Base-by-base conservation (phyloP, 2,113 vertebrate species). In the Crotophaga sulcirostris region DNA sequence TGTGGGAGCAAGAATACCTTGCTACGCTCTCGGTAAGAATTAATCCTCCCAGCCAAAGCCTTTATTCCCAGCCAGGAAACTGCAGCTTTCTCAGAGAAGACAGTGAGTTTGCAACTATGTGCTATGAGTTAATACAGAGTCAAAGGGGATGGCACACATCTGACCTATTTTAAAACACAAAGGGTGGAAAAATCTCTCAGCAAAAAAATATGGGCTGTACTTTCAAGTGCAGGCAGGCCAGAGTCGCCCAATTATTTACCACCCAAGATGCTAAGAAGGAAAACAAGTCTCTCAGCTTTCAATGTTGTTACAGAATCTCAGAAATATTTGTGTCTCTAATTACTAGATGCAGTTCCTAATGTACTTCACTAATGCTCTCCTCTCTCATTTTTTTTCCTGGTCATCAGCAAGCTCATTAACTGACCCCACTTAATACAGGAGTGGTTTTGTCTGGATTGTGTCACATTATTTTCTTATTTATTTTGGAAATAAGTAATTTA, bases 151-250 rank as follows among this genome's bases (percentile, higher is more conserved):
- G 69, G 66, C 73, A 92, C 4, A 10, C 54, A 73, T 69, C 79
- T 93, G 90, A 94, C 86, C 92, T 95, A 78, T 90, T 96, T 92
- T 92, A 72, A 94, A 94, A 60, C 42, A 73, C 47, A 60, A 91
- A 92, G 69, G 17, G 8, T 94, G 42, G 80, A 86, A 90, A 84
- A 28, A 68, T 84, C 20, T 42, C 56, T 90, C 76, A 87, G 73
- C 28, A 81, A 93, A 79, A 93, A 95, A 95, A 95, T 62, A 79
- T 3, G 47, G 90, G 40, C 49, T 89, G 73, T 87, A 44, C 60
- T 95, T 96, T 64, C 58, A 77, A 74, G 70, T 63, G 73, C 68
- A 86, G 47, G 40, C 83, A 92, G 88, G 64, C 31, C 90, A 92
- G 93, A 94, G 75, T 31, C 91, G 82, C 38, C 52, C 68, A 74